phyloP scores from a whole-genome alignment of 2,888 invertebrate genomes.

The Lochmaea capreae region DNA sequence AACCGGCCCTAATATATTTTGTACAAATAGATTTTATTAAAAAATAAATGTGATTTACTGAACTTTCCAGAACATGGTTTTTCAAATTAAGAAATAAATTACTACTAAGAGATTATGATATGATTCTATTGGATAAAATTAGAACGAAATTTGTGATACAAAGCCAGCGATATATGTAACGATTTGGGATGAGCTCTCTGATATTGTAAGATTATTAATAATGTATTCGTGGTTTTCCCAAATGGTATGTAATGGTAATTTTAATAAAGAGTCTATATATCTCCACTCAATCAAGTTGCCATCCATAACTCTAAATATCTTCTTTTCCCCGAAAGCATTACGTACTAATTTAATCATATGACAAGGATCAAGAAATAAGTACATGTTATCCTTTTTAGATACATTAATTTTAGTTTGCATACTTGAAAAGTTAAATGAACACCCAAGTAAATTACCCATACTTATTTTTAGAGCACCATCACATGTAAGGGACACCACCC shows the following conservation, averaged over 20 bases:
- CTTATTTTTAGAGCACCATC: constrained; percentile 52
- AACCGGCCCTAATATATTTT: not conserved
- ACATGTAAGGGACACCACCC: constrained; percentile 46
- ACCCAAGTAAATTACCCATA: constrained; percentile 6
- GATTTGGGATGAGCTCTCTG: constrained; percentile 4
- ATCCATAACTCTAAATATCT: not conserved
- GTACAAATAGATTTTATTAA: constrained; percentile 4
- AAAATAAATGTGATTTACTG: constrained; percentile 4
- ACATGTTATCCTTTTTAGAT: not conserved
- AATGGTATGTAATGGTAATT: constrained; percentile 2
- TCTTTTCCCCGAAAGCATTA: not conserved
- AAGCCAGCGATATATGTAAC: constrained; percentile 2
- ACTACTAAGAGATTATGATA: not conserved
- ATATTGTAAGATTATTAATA: not conserved
- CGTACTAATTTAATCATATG: not conserved
- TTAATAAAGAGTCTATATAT: not conserved
- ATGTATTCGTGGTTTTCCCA: not conserved
- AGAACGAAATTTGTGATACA: constrained; percentile 4
- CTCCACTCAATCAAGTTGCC: not conserved
- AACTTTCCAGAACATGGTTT: not conserved
- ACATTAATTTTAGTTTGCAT: not conserved
- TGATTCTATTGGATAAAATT: not conserved
- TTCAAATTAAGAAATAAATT: not conserved
- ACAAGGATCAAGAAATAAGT: not conserved
- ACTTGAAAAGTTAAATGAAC: not conserved